These are phyloP conservation scores for Turritopsis rubra DNA, from an alignment of 30 jellyfish, hydroid and myxozoan genomes.

Conservation along the genomic window DNA sequence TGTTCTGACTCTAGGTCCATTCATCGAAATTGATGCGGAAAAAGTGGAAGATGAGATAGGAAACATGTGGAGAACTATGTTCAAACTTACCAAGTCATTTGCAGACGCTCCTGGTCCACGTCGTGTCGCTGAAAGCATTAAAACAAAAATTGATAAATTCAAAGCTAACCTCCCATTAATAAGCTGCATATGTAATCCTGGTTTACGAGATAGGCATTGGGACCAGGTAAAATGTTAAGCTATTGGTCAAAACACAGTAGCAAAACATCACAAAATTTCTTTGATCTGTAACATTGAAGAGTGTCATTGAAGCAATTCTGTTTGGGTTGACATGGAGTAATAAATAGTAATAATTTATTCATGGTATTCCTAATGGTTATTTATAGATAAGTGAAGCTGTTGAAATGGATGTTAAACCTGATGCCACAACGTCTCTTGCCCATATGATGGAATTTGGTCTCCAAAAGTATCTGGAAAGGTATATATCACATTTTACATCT, in stretches of 20 bases:
- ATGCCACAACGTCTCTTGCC: slow-evolving; percentile 58
- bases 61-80: slow-evolving; percentile 93
- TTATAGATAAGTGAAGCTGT: slow-evolving; percentile 85
- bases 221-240: slow-evolving; percentile 57
- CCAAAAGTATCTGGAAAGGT: slow-evolving; percentile 63
- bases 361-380: too few species aligned
- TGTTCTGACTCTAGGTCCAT: slow-evolving; percentile 93
- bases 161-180: slow-evolving; percentile 72
- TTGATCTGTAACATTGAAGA: too few species aligned
- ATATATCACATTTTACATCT: not conserved
- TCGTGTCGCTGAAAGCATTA: slow-evolving; percentile 89
- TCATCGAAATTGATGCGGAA: slow-evolving; percentile 74
- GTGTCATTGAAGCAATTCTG: too few species aligned
- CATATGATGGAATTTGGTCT: slow-evolving; percentile 84
- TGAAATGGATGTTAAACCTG: slow-evolving; percentile 77
- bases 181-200: slow-evolving; percentile 88
- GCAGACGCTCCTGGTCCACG: slow-evolving; percentile 87
- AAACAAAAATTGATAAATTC: slow-evolving; percentile 79
- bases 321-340: too few species aligned
- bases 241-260: too few species aligned
- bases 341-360: too few species aligned
- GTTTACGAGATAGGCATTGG: slow-evolving; percentile 94
- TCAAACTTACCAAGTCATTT: slow-evolving; percentile 65
- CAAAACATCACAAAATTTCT: too few species aligned
- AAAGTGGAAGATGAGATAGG: slow-evolving; percentile 73